Base-by-base conservation (phyloP, 2,113 vertebrate genomes). In the Scortum barcoo region DNA sequence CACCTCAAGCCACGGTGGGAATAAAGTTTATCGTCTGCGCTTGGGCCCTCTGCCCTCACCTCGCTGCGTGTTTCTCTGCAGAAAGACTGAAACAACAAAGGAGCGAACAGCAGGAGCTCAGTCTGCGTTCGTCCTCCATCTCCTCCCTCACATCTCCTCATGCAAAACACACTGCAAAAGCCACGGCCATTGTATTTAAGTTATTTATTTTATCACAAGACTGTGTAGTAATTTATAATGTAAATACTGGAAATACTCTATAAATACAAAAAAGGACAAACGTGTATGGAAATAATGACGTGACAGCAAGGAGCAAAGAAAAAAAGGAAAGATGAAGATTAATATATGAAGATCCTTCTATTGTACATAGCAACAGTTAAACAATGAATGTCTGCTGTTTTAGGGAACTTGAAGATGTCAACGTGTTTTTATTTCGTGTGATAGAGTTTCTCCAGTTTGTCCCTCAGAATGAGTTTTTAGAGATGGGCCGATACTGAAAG, bases 171-270 rank as follows among this genome's bases (percentile, higher is more conserved):
- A 77, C 86, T 87, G 72, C 86, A 72, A 85, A 91, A 86, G 94
- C 93, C 93, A 94, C 93, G 88, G 89, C 88, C 89, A 12, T 92
- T 93, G 77, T 88, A 91, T 90, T 93, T 92, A 92, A 91, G 93
- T 95, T 95, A 95, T 95, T 95, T 96, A 94, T 95, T 95, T 94
- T 90, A 88, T 87, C 91, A 93, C 88, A 56, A 89, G 89, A 94
- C 92, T 93, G 90, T 92, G 81, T 93, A 92, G 87, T 95, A 92
- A 95, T 95, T 95, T 95, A 94, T 96, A 94, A 90, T 96, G 95
- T 96, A 95, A 87, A 95, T 96, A 95, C 79, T 91, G 78, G 86
- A 92, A 94, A 92, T 93, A 92, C 87, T 94, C 91, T 95, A 94
- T 94, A 85, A 92, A 94, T 89, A 82, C 71, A 85, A 76, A 89